These are phyloP conservation scores for Crypturellus undulatus DNA, from an alignment of 2,113 vertebrate species.

Conservation along the genomic window DNA sequence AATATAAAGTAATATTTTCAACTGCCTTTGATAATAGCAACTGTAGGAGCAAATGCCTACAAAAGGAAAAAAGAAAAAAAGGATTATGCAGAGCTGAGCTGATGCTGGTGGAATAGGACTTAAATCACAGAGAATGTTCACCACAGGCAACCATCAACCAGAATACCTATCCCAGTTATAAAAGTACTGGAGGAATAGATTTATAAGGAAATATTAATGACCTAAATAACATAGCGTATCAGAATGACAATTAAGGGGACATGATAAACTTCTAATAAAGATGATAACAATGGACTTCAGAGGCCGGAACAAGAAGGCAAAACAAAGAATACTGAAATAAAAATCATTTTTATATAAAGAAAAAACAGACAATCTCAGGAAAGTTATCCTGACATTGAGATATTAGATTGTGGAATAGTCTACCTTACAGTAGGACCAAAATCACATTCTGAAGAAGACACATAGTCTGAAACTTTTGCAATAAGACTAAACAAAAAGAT, in stretches of 20 bases:
- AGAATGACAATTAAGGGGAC: background rate
- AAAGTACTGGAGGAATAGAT: background rate
- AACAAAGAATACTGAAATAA: background rate
- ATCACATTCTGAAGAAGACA: background rate
- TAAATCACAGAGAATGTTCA: background rate
- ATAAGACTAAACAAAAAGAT: constrained; percentile 9
- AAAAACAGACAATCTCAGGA: background rate
- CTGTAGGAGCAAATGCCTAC: background rate
- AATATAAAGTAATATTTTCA: background rate
- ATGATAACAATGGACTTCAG: background rate
- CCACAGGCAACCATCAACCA: background rate
- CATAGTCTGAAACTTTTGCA: background rate
- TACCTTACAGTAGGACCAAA: background rate
- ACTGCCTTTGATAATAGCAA: background rate
- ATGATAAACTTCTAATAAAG: background rate
- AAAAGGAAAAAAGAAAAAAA: background rate
- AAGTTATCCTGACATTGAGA: background rate
- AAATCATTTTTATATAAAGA: background rate
- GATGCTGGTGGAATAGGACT: background rate
- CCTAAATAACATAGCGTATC: background rate
- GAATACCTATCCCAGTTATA: background rate
- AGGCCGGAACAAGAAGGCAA: background rate
- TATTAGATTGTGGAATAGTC: background rate
- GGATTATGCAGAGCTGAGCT: accelerated
- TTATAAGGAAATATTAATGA: background rate